Base-by-base conservation (phyloP, 92 coral and sea anemone species). In the Epizoanthus scotinus region DNA sequence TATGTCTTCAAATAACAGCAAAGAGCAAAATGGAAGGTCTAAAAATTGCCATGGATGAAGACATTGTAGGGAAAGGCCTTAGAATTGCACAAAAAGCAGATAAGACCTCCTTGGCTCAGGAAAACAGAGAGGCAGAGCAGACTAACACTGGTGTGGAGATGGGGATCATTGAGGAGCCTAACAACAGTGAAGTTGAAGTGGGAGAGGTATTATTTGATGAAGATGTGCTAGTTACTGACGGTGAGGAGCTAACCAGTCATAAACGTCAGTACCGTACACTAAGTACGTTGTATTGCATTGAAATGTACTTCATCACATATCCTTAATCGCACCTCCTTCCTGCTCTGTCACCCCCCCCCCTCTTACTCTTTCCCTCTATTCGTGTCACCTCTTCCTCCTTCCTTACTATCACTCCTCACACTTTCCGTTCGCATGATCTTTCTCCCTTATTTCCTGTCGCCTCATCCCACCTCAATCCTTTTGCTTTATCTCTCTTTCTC, bases 191-290 rank as follows among this genome's bases (percentile, higher is more conserved):
- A 59, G 55, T 75, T 18, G 89, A 88, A 27, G 47, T 84, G 14
- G 89, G 81, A 25, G 90, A 83, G 2, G 50, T 78, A 68, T 79
- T 78, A 68, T 79, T 86, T 71, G 94, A 81, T 38, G 90, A 87
- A 42, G 86, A 83, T 18, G 18, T 78, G 58, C 86, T 52, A 29
- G 77, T 87, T 82, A 22, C 55, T 49, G 83, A 83, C 63, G 87
- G 89, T 85, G 27, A 26, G 18, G 22, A 44, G 47, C 20, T 42
- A 20, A 44, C 19, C 3, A 26, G n/a, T n/a, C 20, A 0, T 44
- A 12, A 61, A 61, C 12, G 25, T 7, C 31, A 21, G 31, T 61
- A 27, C 66, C 31, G 15, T 61, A 44, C 52, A 44, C 15, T 12
- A 44, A 15, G 52, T 44, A 44, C 15, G 14, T 42, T 9, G 0